Evolutionary conservation across 2,888 invertebrate genomes (phyloP).

Genomic region (Axea sp.): DNA sequence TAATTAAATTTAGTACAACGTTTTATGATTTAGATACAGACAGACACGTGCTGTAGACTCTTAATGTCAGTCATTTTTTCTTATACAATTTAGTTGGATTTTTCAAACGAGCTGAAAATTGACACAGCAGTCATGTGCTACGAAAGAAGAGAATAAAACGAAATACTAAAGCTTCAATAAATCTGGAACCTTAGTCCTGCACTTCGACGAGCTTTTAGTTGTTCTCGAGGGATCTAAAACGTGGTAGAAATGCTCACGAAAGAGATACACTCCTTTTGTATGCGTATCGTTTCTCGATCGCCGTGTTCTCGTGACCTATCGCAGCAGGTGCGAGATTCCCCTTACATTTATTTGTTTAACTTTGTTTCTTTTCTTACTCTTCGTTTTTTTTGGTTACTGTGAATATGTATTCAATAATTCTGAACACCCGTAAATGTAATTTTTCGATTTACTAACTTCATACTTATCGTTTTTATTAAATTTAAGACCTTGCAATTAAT

Average conservation of each 20-base stretch:
- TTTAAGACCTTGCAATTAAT: too few species aligned
- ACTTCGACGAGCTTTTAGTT: too few species aligned
- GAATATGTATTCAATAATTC: too few species aligned
- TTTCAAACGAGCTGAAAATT: constrained; percentile 26
- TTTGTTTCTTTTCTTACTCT: not conserved
- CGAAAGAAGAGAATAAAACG: not conserved
- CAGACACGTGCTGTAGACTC: too few species aligned
- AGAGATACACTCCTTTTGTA: constrained; percentile 23
- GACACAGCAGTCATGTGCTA: constrained; percentile 13
- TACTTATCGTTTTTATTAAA: too few species aligned
- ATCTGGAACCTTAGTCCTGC: too few species aligned
- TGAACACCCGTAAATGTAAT: too few species aligned
- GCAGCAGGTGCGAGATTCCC: constrained; percentile 34
- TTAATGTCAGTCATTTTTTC: constrained; percentile 35
- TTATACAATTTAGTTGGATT: constrained; percentile 28
- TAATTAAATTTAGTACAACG: too few species aligned
- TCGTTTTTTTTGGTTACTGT: too few species aligned
- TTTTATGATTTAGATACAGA: too few species aligned
- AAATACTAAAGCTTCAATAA: constrained; percentile 42
- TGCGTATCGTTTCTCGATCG: constrained; percentile 18
- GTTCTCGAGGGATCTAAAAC: constrained; percentile 9
- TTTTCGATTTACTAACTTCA: too few species aligned
- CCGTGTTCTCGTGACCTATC: constrained; percentile 13
- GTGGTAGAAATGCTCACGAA: constrained; percentile 8
- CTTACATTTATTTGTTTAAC: constrained; percentile 6